Percentiles rank a stretch among this genome's conserved stretches.
These are phyloP conservation scores for Aphelenchoides besseyi DNA, from an alignment of 1,140 invertebrate species.

Conservation along the genomic window DNA sequence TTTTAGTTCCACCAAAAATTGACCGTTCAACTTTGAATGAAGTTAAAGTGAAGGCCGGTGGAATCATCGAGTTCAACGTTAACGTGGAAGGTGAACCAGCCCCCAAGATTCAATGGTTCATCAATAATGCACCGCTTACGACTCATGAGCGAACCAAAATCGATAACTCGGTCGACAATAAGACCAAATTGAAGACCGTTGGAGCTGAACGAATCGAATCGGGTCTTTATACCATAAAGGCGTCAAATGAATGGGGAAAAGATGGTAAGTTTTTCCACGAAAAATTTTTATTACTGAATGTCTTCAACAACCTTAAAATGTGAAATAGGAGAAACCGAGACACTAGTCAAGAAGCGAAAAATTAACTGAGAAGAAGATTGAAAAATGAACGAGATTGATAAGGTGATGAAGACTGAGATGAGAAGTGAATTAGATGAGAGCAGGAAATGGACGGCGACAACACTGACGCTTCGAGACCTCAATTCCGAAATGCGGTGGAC, in stretches of 20 bases:
- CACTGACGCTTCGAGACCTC: too few relatives aligned
- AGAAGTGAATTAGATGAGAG: too few relatives aligned
- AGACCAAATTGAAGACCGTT: constrained; percentile 69
- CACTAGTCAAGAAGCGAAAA: too few relatives aligned
- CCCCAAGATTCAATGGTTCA: constrained; percentile 79
- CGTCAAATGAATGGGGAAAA: constrained; percentile 86
- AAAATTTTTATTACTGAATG: too few relatives aligned
- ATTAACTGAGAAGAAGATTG: too few relatives aligned
- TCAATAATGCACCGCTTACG: constrained; percentile 61
- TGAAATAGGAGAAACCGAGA: too few relatives aligned
- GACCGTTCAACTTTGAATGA: constrained; percentile 83
- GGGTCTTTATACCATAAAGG: constrained; percentile 82
- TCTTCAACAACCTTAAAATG: too few relatives aligned
- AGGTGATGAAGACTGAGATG: too few relatives aligned
- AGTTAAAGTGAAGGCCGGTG: constrained; percentile 78
- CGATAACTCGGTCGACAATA: constrained; percentile 59
- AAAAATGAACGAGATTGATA: too few relatives aligned
- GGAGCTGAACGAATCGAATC: constrained; percentile 68
- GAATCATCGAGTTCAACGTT: constrained; percentile 86
- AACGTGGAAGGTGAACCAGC: constrained; percentile 84
- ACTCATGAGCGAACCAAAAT: constrained; percentile 60
- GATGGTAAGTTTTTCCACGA: too few relatives aligned
- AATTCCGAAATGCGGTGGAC: too few relatives aligned
- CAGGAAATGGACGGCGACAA: too few relatives aligned
- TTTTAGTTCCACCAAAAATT: constrained; percentile 85